Conservation (phyloP, 1,140 invertebrate genomes). For the Callitettix versicolor region DNA sequence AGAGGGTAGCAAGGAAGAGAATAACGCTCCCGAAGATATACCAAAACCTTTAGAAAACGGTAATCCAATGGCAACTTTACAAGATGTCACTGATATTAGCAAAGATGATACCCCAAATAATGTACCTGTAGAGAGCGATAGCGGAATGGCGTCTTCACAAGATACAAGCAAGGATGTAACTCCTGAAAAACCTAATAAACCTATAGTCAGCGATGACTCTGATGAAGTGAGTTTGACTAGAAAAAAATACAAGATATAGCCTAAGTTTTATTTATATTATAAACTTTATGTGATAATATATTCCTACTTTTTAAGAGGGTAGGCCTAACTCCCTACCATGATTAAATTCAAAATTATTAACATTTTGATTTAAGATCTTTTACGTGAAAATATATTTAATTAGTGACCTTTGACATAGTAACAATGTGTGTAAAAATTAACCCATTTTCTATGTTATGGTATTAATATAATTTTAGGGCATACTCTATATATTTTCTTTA, state of each 20-base stretch:
- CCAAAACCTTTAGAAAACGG: too few species aligned
- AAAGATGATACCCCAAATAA: too few species aligned
- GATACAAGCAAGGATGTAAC: constrained; percentile 32
- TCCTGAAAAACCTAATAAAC: constrained; percentile 25
- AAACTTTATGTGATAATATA: not conserved
- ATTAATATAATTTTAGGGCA: too few species aligned
- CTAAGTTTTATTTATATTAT: not conserved
- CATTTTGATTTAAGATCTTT: not conserved
- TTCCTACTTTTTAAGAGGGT: not conserved
- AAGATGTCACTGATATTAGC: too few species aligned
- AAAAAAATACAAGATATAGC: constrained; percentile 1
- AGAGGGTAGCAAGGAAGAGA: too few species aligned
- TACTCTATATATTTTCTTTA: too few species aligned
- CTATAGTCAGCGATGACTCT: constrained; percentile 17
- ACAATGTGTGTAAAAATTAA: too few species aligned
- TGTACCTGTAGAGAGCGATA: constrained; percentile 20
- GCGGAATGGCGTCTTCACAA: constrained; percentile 32
- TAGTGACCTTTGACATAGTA: not conserved
- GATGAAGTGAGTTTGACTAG: constrained; percentile 17
- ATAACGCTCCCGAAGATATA: too few species aligned
- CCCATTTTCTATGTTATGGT: too few species aligned
- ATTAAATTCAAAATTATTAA: not conserved
- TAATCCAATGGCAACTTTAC: too few species aligned
- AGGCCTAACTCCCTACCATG: not conserved
- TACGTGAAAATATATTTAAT: not conserved